Base-by-base conservation (phyloP, 2,888 invertebrate species). In the Tortricodes alternella region DNA sequence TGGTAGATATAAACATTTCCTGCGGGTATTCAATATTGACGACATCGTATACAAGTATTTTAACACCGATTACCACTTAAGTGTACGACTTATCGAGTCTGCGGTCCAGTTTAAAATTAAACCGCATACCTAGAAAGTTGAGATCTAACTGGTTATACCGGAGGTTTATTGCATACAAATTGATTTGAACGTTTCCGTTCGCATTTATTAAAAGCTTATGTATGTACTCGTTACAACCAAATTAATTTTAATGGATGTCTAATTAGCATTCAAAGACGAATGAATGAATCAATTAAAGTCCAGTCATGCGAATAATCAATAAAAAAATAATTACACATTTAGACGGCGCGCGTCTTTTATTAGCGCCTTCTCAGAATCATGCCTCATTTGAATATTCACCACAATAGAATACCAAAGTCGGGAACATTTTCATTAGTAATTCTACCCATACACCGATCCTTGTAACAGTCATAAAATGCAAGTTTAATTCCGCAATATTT, bases 401-500 rank as follows among this genome's bases (percentile, higher is more conserved):
- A 15, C 41, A 24, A 41, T 24, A 24, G 41, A 29, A 44, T 11
- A 11, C 29, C 44, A n/a, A 53, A 53, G 19, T 55, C 19, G 34
- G 34, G 41, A 48, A 55, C 27, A 24, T 55, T 43, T 55, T 53
- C 53, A 53, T 53, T 55, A 43, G 35, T 27, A 16, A 55, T 49
- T 41, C 48, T 23, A 16, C 35, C 23, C 15, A 29, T 38, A 48
- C 24, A 15, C 8, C 41, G 43, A 41, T 55, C 44, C 37, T 37
- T 23, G 49, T 50, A 37, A 38, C 49, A 49, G 41, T 44, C 56
- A 50, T 49, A 44, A 50, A 56, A 56, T 56, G 56, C 37, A 56
- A 50, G 56, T 56, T 56, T 56, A 56, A 56, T 56, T 56, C 49
- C 11, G 56, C 32, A 44, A 37, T 44, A 44, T 56, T 56, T 73